Evolutionary conservation across 2,888 invertebrate genomes (phyloP), one percentile per base, ranked within the genome.

Genomic region (Dynastes grantii): DNA sequence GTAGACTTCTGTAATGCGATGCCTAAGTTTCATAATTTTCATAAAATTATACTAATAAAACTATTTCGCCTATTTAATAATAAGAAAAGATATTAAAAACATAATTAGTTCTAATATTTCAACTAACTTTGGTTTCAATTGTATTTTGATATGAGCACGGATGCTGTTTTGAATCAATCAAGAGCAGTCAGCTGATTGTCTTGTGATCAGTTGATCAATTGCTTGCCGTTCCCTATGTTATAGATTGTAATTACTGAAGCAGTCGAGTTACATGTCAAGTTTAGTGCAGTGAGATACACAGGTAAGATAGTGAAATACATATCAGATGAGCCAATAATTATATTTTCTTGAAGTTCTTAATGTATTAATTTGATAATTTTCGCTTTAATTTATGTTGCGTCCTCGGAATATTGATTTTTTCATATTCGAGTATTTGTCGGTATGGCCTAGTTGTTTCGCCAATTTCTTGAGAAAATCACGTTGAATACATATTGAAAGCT

Each of bases 181-280:
- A 40, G 55, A 58, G 65, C 79, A 70, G 87, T 87, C 87, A 87
- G 87, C 88, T 88, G 88, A 88, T 87, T 84, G 86, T 86, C 87
- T 87, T 87, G 86, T 88, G 88, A 87, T 85, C 85, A 84, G 68
- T 61, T 82, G 81, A 82, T 75, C 67, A 80, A 78, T 81, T 53
- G 11, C 45, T 45, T 45, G 53, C 53, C 53, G 53, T 53, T n/a
- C 53, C 82, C 58, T 64, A 29, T 13, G 45, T 58, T 73, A 11
- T 37, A 27, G 51, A 67, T 32, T 63, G 9, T 16, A 16, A 53
- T 58, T 45, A 11, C 11, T 40, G 58, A 16, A 71, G 58, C 11
- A 73, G 16, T 61, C 55, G 68, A 58, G 81, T 71, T 80, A 71
- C 81, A 82, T 83, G 83, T 84, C 81, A 84, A 86, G 85, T 85